Evolutionary conservation across 92 coral and sea anemone genomes (phyloP).

Genomic region (Plumapathes pennacea): DNA sequence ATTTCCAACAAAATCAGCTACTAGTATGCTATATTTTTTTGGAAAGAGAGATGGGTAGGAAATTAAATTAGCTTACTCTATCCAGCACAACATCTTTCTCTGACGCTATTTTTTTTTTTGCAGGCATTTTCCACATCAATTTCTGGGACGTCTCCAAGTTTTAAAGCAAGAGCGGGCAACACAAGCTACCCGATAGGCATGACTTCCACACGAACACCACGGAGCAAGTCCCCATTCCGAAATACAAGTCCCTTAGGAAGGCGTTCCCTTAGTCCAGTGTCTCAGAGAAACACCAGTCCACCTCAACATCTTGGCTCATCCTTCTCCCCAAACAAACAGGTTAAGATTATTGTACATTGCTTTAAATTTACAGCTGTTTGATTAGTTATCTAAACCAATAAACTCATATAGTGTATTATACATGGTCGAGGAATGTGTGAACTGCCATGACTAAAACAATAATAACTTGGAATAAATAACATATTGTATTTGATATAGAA

Average conservation of each 20-base stretch:
- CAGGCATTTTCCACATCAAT: slow-evolving; percentile 35
- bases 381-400: too few relatives aligned
- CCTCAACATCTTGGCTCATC: slow-evolving; percentile 63
- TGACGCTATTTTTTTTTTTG: background rate
- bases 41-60: too few relatives aligned
- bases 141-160: slow-evolving; percentile 47
- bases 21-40: too few relatives aligned
- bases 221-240: slow-evolving; percentile 76
- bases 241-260: slow-evolving; percentile 71
- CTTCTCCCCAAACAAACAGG: slow-evolving; percentile 87
- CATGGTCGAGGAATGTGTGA: too few relatives aligned
- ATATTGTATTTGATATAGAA: too few relatives aligned
- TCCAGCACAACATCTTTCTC: too few relatives aligned
- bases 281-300: slow-evolving; percentile 61
- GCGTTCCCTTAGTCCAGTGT: slow-evolving; percentile 56
- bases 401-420: too few relatives aligned
- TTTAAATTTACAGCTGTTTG: too few relatives aligned
- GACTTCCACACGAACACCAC: slow-evolving; percentile 44
- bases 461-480: too few relatives aligned
- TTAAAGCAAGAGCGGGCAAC: slow-evolving; percentile 67
- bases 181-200: slow-evolving; percentile 55
- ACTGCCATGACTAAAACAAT: too few relatives aligned
- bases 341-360: too few relatives aligned
- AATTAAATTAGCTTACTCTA: too few relatives aligned
- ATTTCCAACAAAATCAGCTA: background rate